A percentile compares a stretch with the other conserved stretches of the same genome.
Conservation (phyloP, 2,113 vertebrate species). For the Embiotoca jacksoni region DNA sequence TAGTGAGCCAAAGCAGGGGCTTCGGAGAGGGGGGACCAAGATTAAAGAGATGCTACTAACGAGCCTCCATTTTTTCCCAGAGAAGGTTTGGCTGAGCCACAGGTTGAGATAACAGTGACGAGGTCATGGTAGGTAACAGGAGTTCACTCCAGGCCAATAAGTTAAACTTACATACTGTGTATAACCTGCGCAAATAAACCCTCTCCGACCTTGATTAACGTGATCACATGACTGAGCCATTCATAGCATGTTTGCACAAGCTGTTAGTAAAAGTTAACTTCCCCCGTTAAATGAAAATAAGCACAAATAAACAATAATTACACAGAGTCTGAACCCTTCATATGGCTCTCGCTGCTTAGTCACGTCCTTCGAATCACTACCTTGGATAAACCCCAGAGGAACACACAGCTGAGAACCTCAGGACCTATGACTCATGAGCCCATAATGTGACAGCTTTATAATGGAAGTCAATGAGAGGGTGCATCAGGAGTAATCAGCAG, state of each 20-base stretch:
- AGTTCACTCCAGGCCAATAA: conserved; percentile 63
- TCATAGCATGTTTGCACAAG: conserved; percentile 76
- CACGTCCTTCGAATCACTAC: conserved; percentile 82
- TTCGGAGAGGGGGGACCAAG: conserved; percentile 24
- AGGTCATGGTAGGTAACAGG: conserved; percentile 64
- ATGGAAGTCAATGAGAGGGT: conserved; percentile 82
- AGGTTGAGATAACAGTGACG: conserved; percentile 29
- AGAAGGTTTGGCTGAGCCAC: conserved; percentile 4
- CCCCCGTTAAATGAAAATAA: conserved; percentile 86
- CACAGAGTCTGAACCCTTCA: conserved; percentile 71
- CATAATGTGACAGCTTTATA: conserved; percentile 76
- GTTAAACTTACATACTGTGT: conserved; percentile 60
- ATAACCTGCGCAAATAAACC: conserved; percentile 70
- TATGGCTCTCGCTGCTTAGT: conserved; percentile 77
- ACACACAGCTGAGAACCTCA: conserved; percentile 67
- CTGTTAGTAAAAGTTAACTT: conserved; percentile 76
- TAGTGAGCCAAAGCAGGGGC: conserved; percentile 8
- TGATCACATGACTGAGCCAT: conserved; percentile 72
- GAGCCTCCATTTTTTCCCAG: conserved; percentile 2
- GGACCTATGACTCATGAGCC: conserved; percentile 73
- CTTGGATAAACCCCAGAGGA: conserved; percentile 80
- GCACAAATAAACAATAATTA: conserved; percentile 87
- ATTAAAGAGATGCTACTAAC: conserved; percentile 31
- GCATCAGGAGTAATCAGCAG: conserved; percentile 68
- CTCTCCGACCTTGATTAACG: conserved; percentile 67